Percentiles rank a stretch among this genome's conserved stretches.
These are phyloP conservation scores for Aleiodes alternator DNA, from an alignment of 2,888 invertebrate genomes.

Conservation along the genomic window DNA sequence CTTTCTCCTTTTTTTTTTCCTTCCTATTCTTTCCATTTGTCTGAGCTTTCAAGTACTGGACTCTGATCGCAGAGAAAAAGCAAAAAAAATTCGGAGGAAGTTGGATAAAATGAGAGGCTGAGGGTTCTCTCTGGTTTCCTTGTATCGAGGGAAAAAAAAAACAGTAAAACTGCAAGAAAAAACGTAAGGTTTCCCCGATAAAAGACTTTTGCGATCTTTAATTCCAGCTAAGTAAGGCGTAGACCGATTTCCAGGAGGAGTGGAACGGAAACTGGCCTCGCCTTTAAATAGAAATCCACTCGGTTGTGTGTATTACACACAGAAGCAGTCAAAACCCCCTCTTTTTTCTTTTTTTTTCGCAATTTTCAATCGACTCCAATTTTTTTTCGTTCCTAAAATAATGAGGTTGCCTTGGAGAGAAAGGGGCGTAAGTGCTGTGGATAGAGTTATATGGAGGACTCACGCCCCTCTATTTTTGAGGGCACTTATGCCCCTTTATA, in stretches of 20 bases:
- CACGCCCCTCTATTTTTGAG: no score
- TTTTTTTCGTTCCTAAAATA: neutral
- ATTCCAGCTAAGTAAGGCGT: conserved; percentile 61
- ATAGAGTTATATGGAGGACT: no score
- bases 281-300: conserved; percentile 57
- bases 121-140: conserved; percentile 16
- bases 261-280: conserved; percentile 49
- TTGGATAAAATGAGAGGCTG: conserved; percentile 18
- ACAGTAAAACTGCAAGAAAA: neutral
- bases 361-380: neutral
- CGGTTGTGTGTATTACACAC: neutral
- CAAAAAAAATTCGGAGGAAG: conserved; percentile 22
- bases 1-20: neutral
- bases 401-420: no score
- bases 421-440: no score
- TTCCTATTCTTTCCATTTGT: conserved; percentile 13
- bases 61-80: conserved; percentile 14
- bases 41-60: conserved; percentile 20
- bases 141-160: conserved; percentile 20
- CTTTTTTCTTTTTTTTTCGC: neutral
- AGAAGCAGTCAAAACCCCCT: neutral
- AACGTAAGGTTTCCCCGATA: conserved; percentile 47
- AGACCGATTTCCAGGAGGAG: conserved; percentile 42
- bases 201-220: conserved; percentile 58
- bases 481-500: no score